A percentile compares a stretch with the other conserved stretches of the same genome.
phyloP scores from a whole-genome alignment of 2,797 vertebrate genomes.

The Chelonia mydas region DNA sequence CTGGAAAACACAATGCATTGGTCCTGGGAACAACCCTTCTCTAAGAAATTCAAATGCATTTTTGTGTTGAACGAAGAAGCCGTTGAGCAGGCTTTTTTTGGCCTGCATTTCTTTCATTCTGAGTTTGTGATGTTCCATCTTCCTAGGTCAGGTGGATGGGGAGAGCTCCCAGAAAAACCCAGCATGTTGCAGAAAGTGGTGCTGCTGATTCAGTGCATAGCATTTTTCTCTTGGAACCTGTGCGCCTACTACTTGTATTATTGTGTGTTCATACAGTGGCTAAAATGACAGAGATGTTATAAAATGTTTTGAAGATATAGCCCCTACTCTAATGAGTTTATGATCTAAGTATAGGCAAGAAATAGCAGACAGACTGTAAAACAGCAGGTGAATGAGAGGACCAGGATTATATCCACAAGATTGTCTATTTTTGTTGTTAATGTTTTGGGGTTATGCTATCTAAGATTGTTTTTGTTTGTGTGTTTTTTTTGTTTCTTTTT shows the following conservation, averaged over 20 bases:
- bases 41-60: background rate
- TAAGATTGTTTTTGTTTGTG: background rate
- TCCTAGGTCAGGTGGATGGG: background rate
- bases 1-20: background rate
- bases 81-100: background rate
- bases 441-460: background rate
- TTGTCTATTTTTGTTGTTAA: background rate
- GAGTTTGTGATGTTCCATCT: background rate
- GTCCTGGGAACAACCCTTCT: background rate
- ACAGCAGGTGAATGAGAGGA: background rate
- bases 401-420: background rate
- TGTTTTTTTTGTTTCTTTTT: background rate
- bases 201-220: background rate
- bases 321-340: too few relatives aligned
- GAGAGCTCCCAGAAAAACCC: background rate
- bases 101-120: fast-evolving
- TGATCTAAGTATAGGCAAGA: background rate
- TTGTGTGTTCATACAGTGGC: background rate
- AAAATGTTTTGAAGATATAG: background rate
- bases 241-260: background rate
- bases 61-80: background rate
- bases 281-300: background rate
- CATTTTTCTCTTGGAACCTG: background rate
- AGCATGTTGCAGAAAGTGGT: background rate
- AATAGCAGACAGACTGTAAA: background rate